Percentiles rank a stretch among this genome's conserved stretches.
These are phyloP conservation scores for Drosophila gunungcola DNA, from an alignment of 1,140 invertebrate species.

Conservation along the genomic window DNA sequence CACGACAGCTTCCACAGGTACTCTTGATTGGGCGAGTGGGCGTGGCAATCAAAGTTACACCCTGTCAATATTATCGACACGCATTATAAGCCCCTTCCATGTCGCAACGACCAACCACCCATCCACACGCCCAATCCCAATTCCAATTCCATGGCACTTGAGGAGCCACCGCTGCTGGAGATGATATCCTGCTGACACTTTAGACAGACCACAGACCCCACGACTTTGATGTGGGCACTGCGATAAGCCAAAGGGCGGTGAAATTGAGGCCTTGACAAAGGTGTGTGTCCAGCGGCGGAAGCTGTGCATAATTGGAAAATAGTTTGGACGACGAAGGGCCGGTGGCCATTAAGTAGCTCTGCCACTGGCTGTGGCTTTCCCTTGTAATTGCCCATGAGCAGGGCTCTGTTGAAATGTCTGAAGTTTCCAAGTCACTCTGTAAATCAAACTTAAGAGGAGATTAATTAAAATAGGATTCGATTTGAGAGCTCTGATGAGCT, in stretches of 20 bases:
- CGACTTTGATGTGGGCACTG: constrained; percentile 63
- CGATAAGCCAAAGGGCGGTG: background rate
- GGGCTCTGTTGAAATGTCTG: constrained; percentile 7
- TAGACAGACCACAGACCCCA: constrained; percentile 40
- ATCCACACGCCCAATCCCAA: constrained; percentile 17
- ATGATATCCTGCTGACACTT: constrained; percentile 75
- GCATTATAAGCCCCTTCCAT: constrained; percentile 33
- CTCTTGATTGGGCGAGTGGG: constrained; percentile 27
- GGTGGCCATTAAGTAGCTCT: constrained; percentile 56
- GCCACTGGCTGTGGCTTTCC: constrained; percentile 16
- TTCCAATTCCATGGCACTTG: constrained; percentile 7
- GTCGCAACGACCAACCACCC: background rate
- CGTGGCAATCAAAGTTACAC: constrained; percentile 71
- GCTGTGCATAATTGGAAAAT: constrained; percentile 77
- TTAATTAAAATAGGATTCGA: constrained; percentile 27
- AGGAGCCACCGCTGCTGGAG: constrained; percentile 22
- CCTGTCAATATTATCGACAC: constrained; percentile 72
- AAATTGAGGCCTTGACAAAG: constrained; percentile 26
- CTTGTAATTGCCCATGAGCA: constrained; percentile 35
- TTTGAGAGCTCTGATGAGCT: constrained; percentile 12
- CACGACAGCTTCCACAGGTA: constrained; percentile 30
- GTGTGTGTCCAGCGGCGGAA: constrained; percentile 42
- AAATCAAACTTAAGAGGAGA: constrained; percentile 12
- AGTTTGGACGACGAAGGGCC: constrained; percentile 42
- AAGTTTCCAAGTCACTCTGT: constrained; percentile 29